These are phyloP conservation scores for Globia sparganii DNA, from an alignment of 2,888 invertebrate genomes.

Conservation along the genomic window DNA sequence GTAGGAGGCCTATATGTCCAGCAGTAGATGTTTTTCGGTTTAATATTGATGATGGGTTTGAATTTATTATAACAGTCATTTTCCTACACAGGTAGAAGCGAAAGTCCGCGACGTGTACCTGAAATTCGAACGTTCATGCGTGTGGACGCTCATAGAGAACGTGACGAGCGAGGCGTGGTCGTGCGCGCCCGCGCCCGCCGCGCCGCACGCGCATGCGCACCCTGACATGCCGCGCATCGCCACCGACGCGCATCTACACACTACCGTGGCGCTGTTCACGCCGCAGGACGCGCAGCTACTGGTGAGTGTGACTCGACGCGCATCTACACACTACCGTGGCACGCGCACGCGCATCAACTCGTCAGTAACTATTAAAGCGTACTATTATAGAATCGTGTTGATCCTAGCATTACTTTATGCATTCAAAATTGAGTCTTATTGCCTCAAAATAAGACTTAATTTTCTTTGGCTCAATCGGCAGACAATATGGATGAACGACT, in stretches of 20 bases:
- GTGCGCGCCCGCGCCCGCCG: slow-evolving; percentile 74
- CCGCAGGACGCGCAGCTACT: slow-evolving; percentile 78
- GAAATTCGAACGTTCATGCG: slow-evolving; percentile 94
- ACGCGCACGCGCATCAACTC: not conserved
- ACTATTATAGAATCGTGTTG: too few species aligned
- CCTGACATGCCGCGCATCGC: slow-evolving; percentile 75
- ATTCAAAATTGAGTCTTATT: too few species aligned
- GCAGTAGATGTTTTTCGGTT: not conserved
- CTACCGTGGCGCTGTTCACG: slow-evolving; percentile 77
- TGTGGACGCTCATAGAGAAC: slow-evolving; percentile 94
- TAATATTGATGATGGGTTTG: not conserved
- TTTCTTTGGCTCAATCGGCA: too few species aligned
- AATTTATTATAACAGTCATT: not conserved
- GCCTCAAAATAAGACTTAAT: too few species aligned
- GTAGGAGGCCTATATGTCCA: not conserved
- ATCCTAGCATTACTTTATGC: too few species aligned
- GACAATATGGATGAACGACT: too few species aligned
- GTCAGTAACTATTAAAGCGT: too few species aligned
- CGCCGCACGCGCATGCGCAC: slow-evolving; percentile 67
- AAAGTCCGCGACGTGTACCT: slow-evolving; percentile 93
- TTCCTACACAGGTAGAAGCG: slow-evolving; percentile 77
- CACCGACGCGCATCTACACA: slow-evolving; percentile 73
- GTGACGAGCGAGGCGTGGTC: slow-evolving; percentile 87
- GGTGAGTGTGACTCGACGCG: slow-evolving; percentile 70
- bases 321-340: not conserved